Evolutionary conservation across 2,113 vertebrate species (phyloP), one percentile per base, ranked within the genome.

Genomic region (Dissostichus mawsoni): DNA sequence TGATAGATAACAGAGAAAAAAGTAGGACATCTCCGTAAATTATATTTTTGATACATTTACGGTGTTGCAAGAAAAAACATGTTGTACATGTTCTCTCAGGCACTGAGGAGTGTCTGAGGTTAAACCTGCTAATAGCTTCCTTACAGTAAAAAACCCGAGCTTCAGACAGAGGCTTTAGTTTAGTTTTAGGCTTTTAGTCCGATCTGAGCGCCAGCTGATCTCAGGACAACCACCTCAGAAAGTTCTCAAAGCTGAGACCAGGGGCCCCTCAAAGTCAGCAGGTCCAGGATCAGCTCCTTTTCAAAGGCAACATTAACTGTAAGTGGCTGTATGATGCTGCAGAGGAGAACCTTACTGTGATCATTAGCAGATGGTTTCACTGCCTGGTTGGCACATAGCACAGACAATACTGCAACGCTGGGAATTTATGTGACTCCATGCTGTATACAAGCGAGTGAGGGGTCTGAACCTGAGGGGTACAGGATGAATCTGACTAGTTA

Each of bases 301-400:
- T 85, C 76, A 58, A 56, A 52, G 29, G 63, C 45, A 14, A 9
- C 41, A 1, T 17, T 87, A 87, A 89, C 70, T 68, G 55, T 23
- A 82, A 85, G 33, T 85, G 84, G 74, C 87, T 86, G 89, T 0
- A 12, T 76, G 76, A 91, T 74, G 75, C 81, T 88, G 83, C 87
- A 71, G 78, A 87, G 81, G 71, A 76, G 85, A 83, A 77, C 86
- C 14, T 69, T 84, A 76, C 66, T 48, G 63, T 82, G 86, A 93
- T 89, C 52, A 41, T 65, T 82, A 70, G 80, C 89, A 90, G 85
- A 92, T 90, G 81, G 44, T 47, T 66, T 61, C 29, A 77, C 36
- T 45, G 23, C 29, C 1, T 18, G 16, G 69, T 8, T 29, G 48
- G 58, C 44, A 56, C 76, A 51, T 17, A 51, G 44, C 62, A 33